Evolutionary conservation across 2,888 invertebrate genomes (phyloP), one percentile per base, ranked within the genome.

Genomic region (Cabera pusaria): DNA sequence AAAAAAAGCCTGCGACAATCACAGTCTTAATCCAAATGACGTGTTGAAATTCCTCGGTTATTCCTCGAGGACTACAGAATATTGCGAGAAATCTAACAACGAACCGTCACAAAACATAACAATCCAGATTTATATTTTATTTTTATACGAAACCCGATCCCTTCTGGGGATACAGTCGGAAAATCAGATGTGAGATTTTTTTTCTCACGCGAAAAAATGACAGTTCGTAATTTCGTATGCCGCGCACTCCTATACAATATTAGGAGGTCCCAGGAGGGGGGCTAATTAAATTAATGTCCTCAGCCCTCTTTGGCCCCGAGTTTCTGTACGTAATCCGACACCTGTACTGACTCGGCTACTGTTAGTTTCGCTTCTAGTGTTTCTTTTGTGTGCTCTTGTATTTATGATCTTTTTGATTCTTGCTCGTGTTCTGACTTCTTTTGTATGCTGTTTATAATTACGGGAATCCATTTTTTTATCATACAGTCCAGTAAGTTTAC

Each of bases 141-240:
- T 50, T 72, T 75, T 72, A 74, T 74, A 65, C 68, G 85, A 70
- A 85, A 85, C 82, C 56, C 64, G 74, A 86, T 84, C 75, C 70
- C 86, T 46, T 62, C 75, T 54, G 52, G 87, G 87, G 83, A 84
- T 74, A 63, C 63, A 68, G 68, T 59, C 67, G 56, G 52, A 71
- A 63, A 86, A 87, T 85, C 85, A 73, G 75, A 72, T 72, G 75
- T 70, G 75, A 78, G 84, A 86, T 86, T 84, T 85, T 49, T 82
- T 85, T 86, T 88, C 87, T 85, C 87, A 85, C 86, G 85, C 81
- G 83, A 82, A 84, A 87, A 86, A 85, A 79, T 84, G 82, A 81
- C 84, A 76, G 72, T 72, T 69, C 10, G 39, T 34, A 74, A 81
- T 78, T 84, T 83, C 72, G 77, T 83, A 75, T 75, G 75, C 74